Base-by-base conservation (phyloP, 2,888 invertebrate species). In the Chymomyza fuscimana region DNA sequence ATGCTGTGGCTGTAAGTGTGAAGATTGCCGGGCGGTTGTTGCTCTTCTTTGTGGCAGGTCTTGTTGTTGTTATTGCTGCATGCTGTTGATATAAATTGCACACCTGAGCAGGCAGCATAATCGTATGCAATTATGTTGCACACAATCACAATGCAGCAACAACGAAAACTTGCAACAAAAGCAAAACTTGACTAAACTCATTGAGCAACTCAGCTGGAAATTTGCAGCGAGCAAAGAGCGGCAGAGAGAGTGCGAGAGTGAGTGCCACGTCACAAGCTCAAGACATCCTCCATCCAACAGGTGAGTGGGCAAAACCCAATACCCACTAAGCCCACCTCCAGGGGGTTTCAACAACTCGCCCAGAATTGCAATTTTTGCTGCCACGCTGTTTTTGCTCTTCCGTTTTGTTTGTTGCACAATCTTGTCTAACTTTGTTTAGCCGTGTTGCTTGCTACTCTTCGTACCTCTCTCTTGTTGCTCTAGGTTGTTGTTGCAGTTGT, bases 111-210 rank as follows among this genome's bases (percentile, higher is more conserved):
- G 90, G 89, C 90, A 89, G 84, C 89, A 90, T 91, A 91, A 91
- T 91, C 91, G 90, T 89, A 91, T 91, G 91, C 91, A 91, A 91
- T 91, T 91, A 91, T 91, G 91, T 88, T 89, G 86, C 88, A 90
- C 90, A 90, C 89, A 90, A 90, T 89, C 89, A 86, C 82, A 89
- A 78, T 46, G 40, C 80, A 65, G 65, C 77, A 72, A 66, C 72
- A 84, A 82, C 72, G 79, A 75, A 67, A 66, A 62, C 79, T 65
- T 81, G 73, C 72, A 67, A 76, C 78, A 85, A 29, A 36, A 64
- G 54, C 54, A 64, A 36, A 58, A 58, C 58, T 25, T 58, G 46
- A 51, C 32, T 40, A 60, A 65, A 86, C 89, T 78, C 77, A 82
- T 82, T 79, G 61, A 70, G 46, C 62, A 82, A 81, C 79, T 83